These are phyloP conservation scores for Hypothenemus hampei DNA, from an alignment of 1,140 invertebrate species.

Conservation along the genomic window DNA sequence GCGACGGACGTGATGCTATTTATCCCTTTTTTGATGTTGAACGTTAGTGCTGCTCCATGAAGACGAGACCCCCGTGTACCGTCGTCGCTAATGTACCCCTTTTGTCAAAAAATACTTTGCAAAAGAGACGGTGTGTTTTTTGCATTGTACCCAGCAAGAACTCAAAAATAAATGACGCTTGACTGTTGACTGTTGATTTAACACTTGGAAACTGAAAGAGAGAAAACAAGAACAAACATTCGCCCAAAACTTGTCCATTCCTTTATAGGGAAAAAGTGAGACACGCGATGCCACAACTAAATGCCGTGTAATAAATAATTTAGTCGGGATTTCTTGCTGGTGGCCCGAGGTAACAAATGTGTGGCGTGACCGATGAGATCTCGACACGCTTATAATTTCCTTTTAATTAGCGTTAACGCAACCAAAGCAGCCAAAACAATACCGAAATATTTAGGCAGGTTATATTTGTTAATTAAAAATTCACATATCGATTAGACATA, in stretches of 20 bases:
- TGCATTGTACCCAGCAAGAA: neutral
- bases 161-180: conserved; percentile 18
- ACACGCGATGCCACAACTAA: conserved; percentile 34
- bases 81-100: conserved; percentile 21
- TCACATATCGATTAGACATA: too few species aligned
- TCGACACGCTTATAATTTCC: conserved; percentile 18
- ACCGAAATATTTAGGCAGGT: neutral
- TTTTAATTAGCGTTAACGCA: conserved; percentile 12
- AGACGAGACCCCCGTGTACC: too few species aligned
- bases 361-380: conserved; percentile 22
- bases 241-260: too few species aligned
- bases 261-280: conserved; percentile 35
- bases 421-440: neutral
- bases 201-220: too few species aligned
- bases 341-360: conserved; percentile 15
- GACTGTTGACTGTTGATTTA: conserved; percentile 26
- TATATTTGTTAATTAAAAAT: too few species aligned
- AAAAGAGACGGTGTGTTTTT: neutral
- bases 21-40: conserved; percentile 39
- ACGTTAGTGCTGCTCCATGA: conserved; percentile 13
- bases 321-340: conserved; percentile 26
- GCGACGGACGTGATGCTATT: conserved; percentile 40
- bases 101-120: conserved; percentile 6
- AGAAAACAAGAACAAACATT: conserved; percentile 20
- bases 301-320: conserved; percentile 38